Base-by-base conservation (phyloP, 2,888 invertebrate genomes). In the Eudasyphora cyanicolor region DNA sequence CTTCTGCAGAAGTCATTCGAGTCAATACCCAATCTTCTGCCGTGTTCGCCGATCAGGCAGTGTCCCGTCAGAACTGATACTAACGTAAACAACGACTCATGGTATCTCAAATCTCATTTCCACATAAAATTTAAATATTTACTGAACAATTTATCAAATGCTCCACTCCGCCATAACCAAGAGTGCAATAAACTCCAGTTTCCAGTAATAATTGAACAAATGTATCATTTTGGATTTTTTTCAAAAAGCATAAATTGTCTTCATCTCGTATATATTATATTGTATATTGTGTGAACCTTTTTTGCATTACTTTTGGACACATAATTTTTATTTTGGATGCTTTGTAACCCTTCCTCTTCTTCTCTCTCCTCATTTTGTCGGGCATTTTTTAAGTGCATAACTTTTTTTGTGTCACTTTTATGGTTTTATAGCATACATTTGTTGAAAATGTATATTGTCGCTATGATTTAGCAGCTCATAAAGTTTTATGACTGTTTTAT, bases 401-500 rank as follows among this genome's bases (percentile, higher is more conserved):
- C 42, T 67, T 67, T 67, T 60, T 7, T 42, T 67, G 10, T 17
- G 12, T 7, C 12, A 42, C 14, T 67, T 67, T 67, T 24, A 67
- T 67, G 35, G 19, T 67, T 67, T 64, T 64, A 64, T 64, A 19
- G 38, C 38, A 67, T 42, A 67, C 42, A 67, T 67, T 67, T 67
- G 67, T 67, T 67, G 49, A 42, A 73, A 54, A 81, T 64, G 29
- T 49, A 57, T 69, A 70, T 76, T 57, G 54, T 38, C n/a, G 54
- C 74, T 69, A 76, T 83, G 83, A 84, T 81, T 84, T 84, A 84
- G 84, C 84, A 78, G 80, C 78, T 81, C 84, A 81, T 84, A 81
- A 84, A 84, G 29, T 81, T 84, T 84, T 73, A 84, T 76, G 80
- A 54, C 79, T 51, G 21, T 74, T n/a, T n/a, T 75, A 76, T 73